These are phyloP conservation scores for Onychostoma macrolepis DNA, from an alignment of 2,113 vertebrate genomes.

Conservation along the genomic window DNA sequence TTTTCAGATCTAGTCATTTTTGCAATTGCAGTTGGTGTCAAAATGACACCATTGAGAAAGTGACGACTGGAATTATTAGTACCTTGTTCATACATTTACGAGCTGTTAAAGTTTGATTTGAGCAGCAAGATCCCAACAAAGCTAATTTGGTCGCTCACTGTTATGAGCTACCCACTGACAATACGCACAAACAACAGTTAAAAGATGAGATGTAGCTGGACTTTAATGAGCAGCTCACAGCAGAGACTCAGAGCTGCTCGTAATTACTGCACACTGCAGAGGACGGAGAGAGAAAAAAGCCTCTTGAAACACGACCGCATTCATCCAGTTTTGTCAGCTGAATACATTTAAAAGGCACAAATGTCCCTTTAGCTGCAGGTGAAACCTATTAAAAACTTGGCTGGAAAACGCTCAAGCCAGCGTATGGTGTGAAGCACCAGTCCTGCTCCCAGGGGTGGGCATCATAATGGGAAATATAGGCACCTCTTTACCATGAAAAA, in stretches of 20 bases:
- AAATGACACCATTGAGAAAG: slow-evolving; percentile 4
- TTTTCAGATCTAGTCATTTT: neutral
- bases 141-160: neutral
- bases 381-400: slow-evolving; percentile 47
- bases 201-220: slow-evolving; percentile 44
- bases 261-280: slow-evolving; percentile 53
- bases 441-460: slow-evolving; percentile 43
- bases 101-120: neutral
- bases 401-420: slow-evolving; percentile 1
- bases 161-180: neutral
- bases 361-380: slow-evolving; percentile 50
- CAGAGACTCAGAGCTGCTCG: slow-evolving; percentile 27
- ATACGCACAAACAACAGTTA: slow-evolving; percentile 10
- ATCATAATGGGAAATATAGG: slow-evolving; percentile 66
- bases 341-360: slow-evolving; percentile 50
- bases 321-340: slow-evolving; percentile 46
- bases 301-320: slow-evolving; percentile 35
- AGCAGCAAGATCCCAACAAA: neutral
- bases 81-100: neutral
- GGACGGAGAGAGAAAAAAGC: neutral
- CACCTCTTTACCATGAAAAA: slow-evolving; percentile 75
- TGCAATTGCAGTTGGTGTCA: neutral
- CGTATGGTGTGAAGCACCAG: neutral
- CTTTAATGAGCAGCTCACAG: slow-evolving; percentile 51
- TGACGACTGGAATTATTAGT: neutral